Percentiles rank a stretch among this genome's conserved stretches.
Evolutionary conservation across 2,888 invertebrate species (phyloP).

Genomic region (Lutraria lutraria): DNA sequence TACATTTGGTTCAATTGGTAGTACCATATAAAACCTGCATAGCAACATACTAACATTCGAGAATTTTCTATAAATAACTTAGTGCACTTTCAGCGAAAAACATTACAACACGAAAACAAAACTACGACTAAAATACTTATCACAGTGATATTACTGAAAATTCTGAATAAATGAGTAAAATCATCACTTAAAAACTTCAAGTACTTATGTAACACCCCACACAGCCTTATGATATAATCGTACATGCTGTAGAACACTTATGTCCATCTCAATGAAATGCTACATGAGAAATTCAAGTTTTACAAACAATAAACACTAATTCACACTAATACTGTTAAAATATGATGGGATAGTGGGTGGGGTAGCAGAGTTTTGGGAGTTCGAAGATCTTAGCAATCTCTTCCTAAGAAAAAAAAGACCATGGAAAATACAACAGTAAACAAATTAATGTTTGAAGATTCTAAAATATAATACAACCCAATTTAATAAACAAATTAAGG

Average conservation of each 20-base stretch:
- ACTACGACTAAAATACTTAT: constrained; percentile 17
- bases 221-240: background rate
- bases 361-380: background rate
- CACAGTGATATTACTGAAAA: constrained; percentile 29
- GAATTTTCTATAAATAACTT: background rate
- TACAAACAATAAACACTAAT: background rate
- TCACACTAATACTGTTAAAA: constrained; percentile 2
- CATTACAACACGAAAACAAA: background rate
- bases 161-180: constrained; percentile 38
- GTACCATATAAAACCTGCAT: background rate
- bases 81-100: constrained; percentile 15
- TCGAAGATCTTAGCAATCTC: background rate
- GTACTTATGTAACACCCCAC: background rate
- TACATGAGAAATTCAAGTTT: background rate
- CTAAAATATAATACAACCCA: background rate
- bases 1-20: too few relatives aligned
- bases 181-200: background rate
- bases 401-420: background rate
- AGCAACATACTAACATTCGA: background rate
- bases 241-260: background rate
- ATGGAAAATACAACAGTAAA: background rate
- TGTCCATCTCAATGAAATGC: background rate
- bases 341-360: background rate
- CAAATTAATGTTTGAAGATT: background rate
- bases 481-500: background rate